Evolutionary conservation across 2,888 invertebrate species (phyloP), one percentile per base, ranked within the genome.

Genomic region (Punctoribates punctum): DNA sequence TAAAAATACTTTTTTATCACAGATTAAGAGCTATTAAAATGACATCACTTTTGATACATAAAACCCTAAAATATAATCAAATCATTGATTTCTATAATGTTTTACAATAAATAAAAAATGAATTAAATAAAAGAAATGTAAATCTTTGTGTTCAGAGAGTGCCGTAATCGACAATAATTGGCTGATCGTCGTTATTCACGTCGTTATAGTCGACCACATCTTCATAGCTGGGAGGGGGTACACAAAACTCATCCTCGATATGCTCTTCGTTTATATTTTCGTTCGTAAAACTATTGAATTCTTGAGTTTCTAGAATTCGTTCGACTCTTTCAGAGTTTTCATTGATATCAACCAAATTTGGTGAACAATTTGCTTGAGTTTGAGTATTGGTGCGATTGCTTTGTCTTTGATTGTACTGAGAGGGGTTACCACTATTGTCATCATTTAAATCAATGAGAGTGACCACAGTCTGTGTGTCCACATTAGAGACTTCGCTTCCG

Each of bases 161-260:
- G 29, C 65, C 65, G 34, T 65, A 65, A 65, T 65, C 65, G 29
- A 65, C 65, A 13, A 65, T 17, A 65, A 65, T 65, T 17, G 5
- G 65, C 25, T 27, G 27, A 2, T 65, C 65, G n/a, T 65, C 65
- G 13, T 23, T 57, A 17, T 57, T 51, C 8, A 23, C 25, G 15
- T 60, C 25, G n/a, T 72, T 27, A 73, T 27, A 48, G 3, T 74
- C 67, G 6, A 75, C 60, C 4, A 79, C 79, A 34, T 79, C 79
- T 23, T 79, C 79, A 65, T 79, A 79, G 70, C 78, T 77, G 11
- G 79, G 79, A 20, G 79, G 79, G 0, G 79, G 79, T 0, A 34
- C 17, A 8, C 78, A 78, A 13, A 77, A 77, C 20, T 1, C 17
- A 25, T 62, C 77, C 17, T 75, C 20, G 15, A 77, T 54, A 29